Conservation (phyloP, 2,113 vertebrate species). For the Prunella fulvescens region DNA sequence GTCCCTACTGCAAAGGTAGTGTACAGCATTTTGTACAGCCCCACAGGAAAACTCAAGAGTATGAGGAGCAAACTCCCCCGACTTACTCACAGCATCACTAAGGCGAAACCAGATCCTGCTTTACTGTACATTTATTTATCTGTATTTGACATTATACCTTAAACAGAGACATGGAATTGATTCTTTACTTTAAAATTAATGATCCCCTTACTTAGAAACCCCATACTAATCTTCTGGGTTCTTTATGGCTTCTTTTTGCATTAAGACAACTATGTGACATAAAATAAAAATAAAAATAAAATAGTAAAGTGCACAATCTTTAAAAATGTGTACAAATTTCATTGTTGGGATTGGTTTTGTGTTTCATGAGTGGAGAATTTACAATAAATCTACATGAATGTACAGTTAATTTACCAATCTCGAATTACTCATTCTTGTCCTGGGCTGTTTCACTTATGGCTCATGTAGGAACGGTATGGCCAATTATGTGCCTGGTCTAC, state of each 20-base stretch:
- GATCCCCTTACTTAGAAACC: conserved; percentile 67
- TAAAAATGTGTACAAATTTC: conserved; percentile 59
- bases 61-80: not conserved
- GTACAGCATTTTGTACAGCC: not conserved
- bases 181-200: conserved; percentile 55
- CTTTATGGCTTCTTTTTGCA: conserved; percentile 69
- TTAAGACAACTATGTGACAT: conserved; percentile 74
- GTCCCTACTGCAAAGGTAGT: not conserved
- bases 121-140: not conserved
- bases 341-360: conserved; percentile 50
- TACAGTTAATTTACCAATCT: conserved; percentile 13
- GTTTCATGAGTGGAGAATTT: conserved; percentile 34
- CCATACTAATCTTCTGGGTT: conserved; percentile 49
- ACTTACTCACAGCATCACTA: conserved; percentile 8
- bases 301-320: conserved; percentile 73
- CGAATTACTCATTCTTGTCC: not conserved
- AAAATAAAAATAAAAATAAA: conserved; percentile 49
- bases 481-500: not conserved
- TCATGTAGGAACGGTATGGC: not conserved
- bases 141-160: conserved; percentile 58
- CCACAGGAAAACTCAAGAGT: not conserved
- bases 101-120: conserved; percentile 33
- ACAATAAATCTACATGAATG: conserved; percentile 35
- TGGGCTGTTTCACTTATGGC: not conserved
- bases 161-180: conserved; percentile 59